phyloP scores from a whole-genome alignment of 2,888 invertebrate genomes.

The Stratiomys singularior region DNA sequence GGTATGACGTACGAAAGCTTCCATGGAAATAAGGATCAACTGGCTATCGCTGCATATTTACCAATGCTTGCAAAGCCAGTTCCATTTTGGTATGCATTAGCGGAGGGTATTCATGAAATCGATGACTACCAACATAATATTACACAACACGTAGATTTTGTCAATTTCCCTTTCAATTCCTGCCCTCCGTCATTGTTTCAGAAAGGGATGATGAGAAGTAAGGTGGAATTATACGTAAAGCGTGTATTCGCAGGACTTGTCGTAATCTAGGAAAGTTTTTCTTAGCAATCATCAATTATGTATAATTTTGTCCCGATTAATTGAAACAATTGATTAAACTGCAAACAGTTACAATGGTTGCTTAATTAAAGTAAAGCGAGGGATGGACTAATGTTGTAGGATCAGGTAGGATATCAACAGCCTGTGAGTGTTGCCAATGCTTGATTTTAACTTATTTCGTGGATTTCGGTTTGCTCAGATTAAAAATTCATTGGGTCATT shows the following conservation, averaged over 20 bases:
- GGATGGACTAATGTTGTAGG: not conserved
- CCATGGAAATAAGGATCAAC: not conserved
- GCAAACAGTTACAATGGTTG: conserved; percentile 48
- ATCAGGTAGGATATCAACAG: not conserved
- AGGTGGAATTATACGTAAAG: not conserved
- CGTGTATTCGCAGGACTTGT: not conserved
- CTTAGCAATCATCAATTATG: conserved; percentile 26
- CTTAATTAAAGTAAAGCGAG: conserved; percentile 48
- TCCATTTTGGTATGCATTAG: not conserved
- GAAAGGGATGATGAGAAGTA: not conserved
- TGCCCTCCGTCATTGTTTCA: not conserved
- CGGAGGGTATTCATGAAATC: not conserved
- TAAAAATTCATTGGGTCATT: too few relatives aligned
- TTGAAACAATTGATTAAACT: conserved; percentile 44
- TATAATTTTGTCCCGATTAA: conserved; percentile 41
- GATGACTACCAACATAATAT: not conserved
- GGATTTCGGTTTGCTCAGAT: too few relatives aligned
- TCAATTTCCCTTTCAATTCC: too few relatives aligned
- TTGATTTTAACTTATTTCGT: too few relatives aligned
- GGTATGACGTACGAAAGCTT: too few relatives aligned
- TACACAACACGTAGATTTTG: not conserved
- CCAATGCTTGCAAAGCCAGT: not conserved
- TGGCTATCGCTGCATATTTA: not conserved
- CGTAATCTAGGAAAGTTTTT: not conserved
- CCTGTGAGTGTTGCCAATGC: not conserved